Conservation (phyloP, 1,140 invertebrate genomes). For the Coptotermes formosanus region DNA sequence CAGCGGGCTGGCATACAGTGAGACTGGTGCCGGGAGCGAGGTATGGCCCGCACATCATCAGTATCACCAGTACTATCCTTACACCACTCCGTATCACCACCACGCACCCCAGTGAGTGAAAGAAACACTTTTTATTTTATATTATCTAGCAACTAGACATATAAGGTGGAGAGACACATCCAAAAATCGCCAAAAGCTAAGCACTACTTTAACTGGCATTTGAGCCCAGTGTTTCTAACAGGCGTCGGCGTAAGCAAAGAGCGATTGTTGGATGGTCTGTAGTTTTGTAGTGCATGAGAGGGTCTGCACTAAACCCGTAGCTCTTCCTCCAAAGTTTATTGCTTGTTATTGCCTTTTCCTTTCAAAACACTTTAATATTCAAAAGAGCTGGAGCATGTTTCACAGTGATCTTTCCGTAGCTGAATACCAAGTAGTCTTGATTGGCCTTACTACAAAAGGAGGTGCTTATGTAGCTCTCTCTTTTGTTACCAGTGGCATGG, state of each 20-base stretch:
- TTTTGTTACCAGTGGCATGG: no score
- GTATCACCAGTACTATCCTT: constrained; percentile 63
- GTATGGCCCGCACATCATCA: constrained; percentile 62
- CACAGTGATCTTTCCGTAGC: background rate
- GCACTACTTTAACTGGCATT: background rate
- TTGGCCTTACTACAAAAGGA: no score
- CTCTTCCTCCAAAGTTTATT: background rate
- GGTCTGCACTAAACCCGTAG: background rate
- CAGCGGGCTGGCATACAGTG: constrained; percentile 33
- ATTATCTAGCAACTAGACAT: background rate
- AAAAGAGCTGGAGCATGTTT: background rate
- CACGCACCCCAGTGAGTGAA: constrained; percentile 59
- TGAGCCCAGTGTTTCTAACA: background rate
- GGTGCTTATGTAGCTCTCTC: no score
- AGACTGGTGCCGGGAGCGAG: constrained; percentile 50
- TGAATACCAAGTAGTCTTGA: no score
- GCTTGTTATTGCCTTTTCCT: background rate
- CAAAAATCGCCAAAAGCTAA: background rate
- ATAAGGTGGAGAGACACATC: background rate
- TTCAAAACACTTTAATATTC: background rate
- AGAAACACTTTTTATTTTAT: constrained; percentile 37
- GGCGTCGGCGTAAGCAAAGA: background rate
- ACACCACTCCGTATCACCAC: constrained; percentile 50
- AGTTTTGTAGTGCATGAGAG: background rate
- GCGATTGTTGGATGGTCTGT: background rate